These are phyloP conservation scores for Orientallactaga sibirica DNA, from an alignment of 2,797 vertebrate species.

Conservation along the genomic window DNA sequence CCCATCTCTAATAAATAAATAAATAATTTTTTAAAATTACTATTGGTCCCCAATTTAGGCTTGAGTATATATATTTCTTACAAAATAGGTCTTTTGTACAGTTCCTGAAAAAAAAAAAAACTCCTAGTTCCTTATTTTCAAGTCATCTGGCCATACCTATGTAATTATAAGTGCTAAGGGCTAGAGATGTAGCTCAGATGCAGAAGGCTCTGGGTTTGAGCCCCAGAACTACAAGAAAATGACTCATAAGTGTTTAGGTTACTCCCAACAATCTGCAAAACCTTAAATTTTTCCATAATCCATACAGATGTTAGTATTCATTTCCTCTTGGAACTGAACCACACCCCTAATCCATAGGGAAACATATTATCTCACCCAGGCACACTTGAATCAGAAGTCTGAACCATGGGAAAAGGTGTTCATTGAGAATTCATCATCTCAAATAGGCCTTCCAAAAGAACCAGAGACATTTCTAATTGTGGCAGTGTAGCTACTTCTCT, in stretches of 20 bases:
- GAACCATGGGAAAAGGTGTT: slow-evolving; percentile 62
- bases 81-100: background rate
- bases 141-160: slow-evolving; percentile 2
- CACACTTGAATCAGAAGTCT: slow-evolving; percentile 57
- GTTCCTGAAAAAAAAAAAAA: slow-evolving; percentile 38
- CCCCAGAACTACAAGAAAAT: background rate
- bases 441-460: slow-evolving; percentile 75
- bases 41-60: background rate
- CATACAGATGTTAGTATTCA: background rate
- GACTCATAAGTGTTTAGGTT: background rate
- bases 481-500: slow-evolving; percentile 28
- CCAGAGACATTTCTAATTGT: slow-evolving; percentile 77
- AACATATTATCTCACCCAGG: slow-evolving; percentile 64
- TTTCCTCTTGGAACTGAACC: slow-evolving; percentile 55
- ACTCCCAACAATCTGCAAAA: slow-evolving; percentile 38
- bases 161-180: slow-evolving; percentile 13
- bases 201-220: background rate
- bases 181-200: background rate
- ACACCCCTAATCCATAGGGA: background rate
- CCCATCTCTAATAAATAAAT: no score
- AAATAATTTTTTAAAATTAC: background rate
- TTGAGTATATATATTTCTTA: slow-evolving; percentile 13
- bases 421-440: slow-evolving; percentile 59
- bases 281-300: slow-evolving; percentile 58
- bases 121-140: slow-evolving; percentile 26